Evolutionary conservation across 2,888 invertebrate species (phyloP).

Genomic region (Lasioglossum marginatum): DNA sequence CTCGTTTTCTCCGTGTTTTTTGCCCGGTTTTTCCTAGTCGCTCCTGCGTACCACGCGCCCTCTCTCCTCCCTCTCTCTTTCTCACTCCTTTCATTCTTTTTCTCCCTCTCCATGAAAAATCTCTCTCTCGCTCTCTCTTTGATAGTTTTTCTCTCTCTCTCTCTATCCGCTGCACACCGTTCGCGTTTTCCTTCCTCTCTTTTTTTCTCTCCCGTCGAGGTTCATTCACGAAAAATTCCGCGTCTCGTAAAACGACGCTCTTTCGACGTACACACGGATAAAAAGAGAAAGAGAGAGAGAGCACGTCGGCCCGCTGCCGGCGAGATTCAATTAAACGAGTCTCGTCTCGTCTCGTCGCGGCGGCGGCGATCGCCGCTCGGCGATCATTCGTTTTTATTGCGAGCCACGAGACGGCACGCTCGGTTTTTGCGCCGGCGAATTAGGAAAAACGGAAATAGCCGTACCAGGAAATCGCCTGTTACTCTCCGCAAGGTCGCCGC

Average conservation of each 20-base stretch:
- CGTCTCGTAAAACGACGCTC: constrained; percentile 49
- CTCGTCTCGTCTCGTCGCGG: constrained; percentile 19
- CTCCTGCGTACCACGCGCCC: constrained; percentile 54
- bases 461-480: constrained; percentile 48
- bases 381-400: constrained; percentile 53
- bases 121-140: constrained; percentile 16
- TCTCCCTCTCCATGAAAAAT: constrained; percentile 23
- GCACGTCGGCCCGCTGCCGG: constrained; percentile 25
- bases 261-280: constrained; percentile 21
- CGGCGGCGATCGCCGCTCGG: constrained; percentile 23
- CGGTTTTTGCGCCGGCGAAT: constrained; percentile 26
- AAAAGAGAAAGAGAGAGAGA: constrained; percentile 10
- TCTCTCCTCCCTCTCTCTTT: constrained; percentile 20
- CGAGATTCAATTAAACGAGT: constrained; percentile 54
- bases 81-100: constrained; percentile 11
- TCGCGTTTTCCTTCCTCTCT: constrained; percentile 25
- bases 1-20: constrained; percentile 64
- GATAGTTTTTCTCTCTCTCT: not conserved
- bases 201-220: constrained; percentile 31
- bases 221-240: constrained; percentile 65
- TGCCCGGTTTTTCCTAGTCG: constrained; percentile 64
- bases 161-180: not conserved
- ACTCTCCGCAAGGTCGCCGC: constrained; percentile 44
- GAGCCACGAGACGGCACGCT: constrained; percentile 18
- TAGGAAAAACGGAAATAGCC: constrained; percentile 55